Evolutionary conservation across 2,113 vertebrate species (phyloP).

Genomic region (Hyperopisus bebe): DNA sequence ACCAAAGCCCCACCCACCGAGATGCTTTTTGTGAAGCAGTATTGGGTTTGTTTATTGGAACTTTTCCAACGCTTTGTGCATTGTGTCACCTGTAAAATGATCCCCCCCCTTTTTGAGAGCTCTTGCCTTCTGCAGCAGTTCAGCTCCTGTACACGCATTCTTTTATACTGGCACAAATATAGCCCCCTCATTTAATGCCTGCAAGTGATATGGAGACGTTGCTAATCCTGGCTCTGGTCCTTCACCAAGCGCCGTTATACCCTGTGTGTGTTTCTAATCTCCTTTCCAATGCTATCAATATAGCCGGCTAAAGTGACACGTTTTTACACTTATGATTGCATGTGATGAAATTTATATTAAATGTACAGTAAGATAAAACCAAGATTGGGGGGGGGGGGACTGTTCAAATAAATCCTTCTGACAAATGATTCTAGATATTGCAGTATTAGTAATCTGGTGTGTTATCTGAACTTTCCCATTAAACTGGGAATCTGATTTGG

Average conservation of each 20-base stretch:
- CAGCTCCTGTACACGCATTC: background rate
- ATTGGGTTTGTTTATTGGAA: background rate
- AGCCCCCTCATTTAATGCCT: background rate
- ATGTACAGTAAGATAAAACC: background rate
- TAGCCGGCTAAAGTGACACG: background rate
- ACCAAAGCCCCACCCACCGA: background rate
- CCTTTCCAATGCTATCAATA: background rate
- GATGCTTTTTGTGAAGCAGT: background rate
- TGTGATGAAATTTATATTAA: background rate
- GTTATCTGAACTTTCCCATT: background rate
- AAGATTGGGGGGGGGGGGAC: background rate
- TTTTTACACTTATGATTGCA: background rate
- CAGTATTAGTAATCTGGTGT: background rate
- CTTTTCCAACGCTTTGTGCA: background rate
- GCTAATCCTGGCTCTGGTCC: background rate
- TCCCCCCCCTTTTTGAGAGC: background rate
- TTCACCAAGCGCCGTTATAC: background rate
- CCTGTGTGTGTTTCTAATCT: background rate
- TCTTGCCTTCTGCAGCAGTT: background rate
- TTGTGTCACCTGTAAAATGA: background rate
- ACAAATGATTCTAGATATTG: background rate
- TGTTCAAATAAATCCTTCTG: background rate
- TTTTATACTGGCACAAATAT: background rate
- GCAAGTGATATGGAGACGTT: background rate
- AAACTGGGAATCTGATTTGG: background rate